Evolutionary conservation across 2,888 invertebrate genomes (phyloP).

Genomic region (Protodeltote pygarga): DNA sequence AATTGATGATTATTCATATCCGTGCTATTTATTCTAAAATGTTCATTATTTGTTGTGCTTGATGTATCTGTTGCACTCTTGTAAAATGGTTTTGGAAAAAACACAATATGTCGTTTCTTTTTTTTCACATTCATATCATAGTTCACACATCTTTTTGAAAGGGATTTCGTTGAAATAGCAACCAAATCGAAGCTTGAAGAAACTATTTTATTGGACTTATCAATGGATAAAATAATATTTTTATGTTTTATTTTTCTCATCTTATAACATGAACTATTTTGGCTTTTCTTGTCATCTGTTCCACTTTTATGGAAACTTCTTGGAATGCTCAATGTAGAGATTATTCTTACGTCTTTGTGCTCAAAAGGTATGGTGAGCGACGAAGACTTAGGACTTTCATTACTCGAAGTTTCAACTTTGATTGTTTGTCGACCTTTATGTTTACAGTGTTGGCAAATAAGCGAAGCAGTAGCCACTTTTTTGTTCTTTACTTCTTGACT

Average conservation of each 20-base stretch:
- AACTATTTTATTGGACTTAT: conserved; percentile 47
- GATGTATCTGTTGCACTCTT: conserved; percentile 49
- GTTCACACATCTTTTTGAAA: conserved; percentile 58
- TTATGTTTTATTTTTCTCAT: conserved; percentile 48
- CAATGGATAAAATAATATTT: conserved; percentile 50
- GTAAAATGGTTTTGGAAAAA: conserved; percentile 50
- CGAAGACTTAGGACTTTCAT: conserved; percentile 39
- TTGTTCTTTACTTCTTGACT: conserved; percentile 54
- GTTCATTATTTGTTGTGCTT: conserved; percentile 26
- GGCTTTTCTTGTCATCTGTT: conserved; percentile 27
- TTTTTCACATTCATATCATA: conserved; percentile 40
- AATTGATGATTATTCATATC: conserved; percentile 26
- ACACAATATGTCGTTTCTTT: conserved; percentile 48
- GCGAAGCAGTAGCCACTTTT: conserved; percentile 48
- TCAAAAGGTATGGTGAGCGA: conserved; percentile 59
- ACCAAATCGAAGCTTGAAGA: conserved; percentile 64
- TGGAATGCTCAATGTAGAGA: conserved; percentile 77
- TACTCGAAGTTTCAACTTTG: conserved; percentile 15
- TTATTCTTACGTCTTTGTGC: conserved; percentile 60
- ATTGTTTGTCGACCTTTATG: conserved; percentile 28
- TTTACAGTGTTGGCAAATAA: conserved; percentile 46
- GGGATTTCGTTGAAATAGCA: conserved; percentile 63
- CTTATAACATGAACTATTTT: conserved; percentile 30
- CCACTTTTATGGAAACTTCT: conserved; percentile 57
- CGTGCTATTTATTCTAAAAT: conserved; percentile 9